Evolutionary conservation across 2,888 invertebrate species (phyloP).

Genomic region (Dolichopus griseipennis): DNA sequence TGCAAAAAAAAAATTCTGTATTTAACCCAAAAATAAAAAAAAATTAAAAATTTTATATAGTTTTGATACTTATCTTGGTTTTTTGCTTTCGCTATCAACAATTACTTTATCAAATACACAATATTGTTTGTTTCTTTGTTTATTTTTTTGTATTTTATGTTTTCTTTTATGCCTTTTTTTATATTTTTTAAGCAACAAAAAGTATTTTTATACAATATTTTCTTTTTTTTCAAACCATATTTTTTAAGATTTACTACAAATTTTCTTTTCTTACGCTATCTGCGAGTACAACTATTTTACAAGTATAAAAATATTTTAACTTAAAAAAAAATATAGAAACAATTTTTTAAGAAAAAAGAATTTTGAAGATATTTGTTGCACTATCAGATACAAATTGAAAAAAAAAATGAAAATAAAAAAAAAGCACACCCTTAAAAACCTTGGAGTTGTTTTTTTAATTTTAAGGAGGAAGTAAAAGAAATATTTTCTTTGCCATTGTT

Average conservation of each 20-base stretch:
- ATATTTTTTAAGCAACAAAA: too few species aligned
- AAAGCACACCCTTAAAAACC: too few species aligned
- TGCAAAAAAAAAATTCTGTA: neutral
- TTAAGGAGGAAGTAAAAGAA: too few species aligned
- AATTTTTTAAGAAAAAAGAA: neutral
- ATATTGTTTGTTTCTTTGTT: neutral
- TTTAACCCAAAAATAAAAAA: neutral
- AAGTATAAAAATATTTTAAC: neutral
- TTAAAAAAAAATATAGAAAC: neutral
- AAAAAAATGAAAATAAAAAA: too few species aligned
- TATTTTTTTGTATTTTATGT: too few species aligned
- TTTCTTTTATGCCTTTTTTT: too few species aligned
- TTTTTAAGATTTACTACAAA: too few species aligned
- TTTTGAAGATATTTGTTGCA: neutral
- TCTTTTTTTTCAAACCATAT: too few species aligned
- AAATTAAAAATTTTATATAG: neutral
- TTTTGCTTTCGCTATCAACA: neutral
- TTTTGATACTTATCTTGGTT: neutral
- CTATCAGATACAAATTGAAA: neutral
- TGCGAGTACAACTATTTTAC: too few species aligned
- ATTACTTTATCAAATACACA: conserved; percentile 1
- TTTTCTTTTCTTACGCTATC: too few species aligned
- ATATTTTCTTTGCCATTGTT: neutral
- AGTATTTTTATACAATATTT: too few species aligned
- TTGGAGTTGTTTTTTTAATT: too few species aligned